Evolutionary conservation across 2,113 vertebrate species (phyloP), one percentile per base, ranked within the genome.

Genomic region (Rhegmatorhina hoffmannsi): DNA sequence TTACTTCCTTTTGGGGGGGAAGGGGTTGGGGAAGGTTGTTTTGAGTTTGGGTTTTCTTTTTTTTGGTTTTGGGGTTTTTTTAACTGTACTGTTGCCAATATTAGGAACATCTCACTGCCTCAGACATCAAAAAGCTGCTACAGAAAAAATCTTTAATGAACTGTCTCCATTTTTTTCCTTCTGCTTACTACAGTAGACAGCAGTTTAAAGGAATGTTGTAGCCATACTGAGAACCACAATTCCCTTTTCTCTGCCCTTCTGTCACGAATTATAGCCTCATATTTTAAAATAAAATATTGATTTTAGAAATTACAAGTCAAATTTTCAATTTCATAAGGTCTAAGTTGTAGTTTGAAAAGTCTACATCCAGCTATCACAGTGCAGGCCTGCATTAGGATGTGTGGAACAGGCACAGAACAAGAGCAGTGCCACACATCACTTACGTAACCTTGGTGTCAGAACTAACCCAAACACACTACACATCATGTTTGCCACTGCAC

Each of bases 371-470:
- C 59, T 60, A 44, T 20, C 50, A 12, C 7, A 25, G 14, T 0
- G 3, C 18, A 3, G 40, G 1, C 0, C 44, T 44, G 38, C 11
- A 2, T 6, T 26, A 17, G 20, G 66, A n/a, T 1, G 2, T 0
- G 3, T 16, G 33, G 38, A 34, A 19, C 25, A 50, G 26, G 49
- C 53, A n/a, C 13, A 17, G 55, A 44, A 11, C 5, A 53, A 53
- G 31, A 28, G 36, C 31, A n/a, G 38, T 4, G n/a, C 13, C 40
- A 7, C 0, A 0, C 25, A 2, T 18, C 2, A 0, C 26, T 50
- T 5, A 21, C 66, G 56, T 1, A 7, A 64, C 36, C 17, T 4
- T 8, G 26, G 2, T 4, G 5, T 5, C 50, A 55, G 13, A 13
- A 15, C 29, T 13, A 75, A 31, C 23, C 10, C 2, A n/a, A 47